A percentile compares a stretch with the other conserved stretches of the same genome.
These are phyloP conservation scores for Podocnemis expansa DNA, from an alignment of 2,113 vertebrate genomes.

Conservation along the genomic window DNA sequence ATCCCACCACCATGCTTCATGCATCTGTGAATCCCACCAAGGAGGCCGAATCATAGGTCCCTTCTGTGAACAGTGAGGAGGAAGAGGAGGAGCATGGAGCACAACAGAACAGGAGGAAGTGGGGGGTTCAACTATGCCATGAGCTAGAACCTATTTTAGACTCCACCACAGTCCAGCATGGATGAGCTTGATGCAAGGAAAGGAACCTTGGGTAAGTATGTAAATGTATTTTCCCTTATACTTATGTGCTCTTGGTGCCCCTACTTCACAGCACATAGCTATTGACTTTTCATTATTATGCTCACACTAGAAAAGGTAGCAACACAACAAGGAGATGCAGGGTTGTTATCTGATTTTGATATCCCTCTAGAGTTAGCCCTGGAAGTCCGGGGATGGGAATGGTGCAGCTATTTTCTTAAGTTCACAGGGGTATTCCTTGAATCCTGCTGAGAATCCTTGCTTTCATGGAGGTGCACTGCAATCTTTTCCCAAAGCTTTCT, in stretches of 20 bases:
- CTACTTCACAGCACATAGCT: background rate
- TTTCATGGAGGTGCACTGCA: background rate
- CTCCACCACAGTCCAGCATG: background rate
- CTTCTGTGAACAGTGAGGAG: background rate
- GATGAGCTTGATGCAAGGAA: background rate
- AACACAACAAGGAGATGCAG: background rate
- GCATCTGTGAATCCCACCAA: background rate
- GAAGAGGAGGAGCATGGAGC: background rate
- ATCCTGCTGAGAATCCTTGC: background rate
- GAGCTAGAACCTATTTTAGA: background rate
- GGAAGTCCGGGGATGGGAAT: no score
- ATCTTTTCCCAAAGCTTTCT: background rate
- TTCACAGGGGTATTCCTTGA: background rate
- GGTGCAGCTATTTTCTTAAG: background rate
- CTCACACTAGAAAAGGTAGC: background rate
- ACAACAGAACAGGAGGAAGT: background rate
- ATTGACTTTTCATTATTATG: background rate
- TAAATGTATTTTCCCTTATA: background rate
- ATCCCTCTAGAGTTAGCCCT: background rate
- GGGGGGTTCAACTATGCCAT: background rate
- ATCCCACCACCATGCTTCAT: background rate
- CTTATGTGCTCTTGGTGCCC: background rate
- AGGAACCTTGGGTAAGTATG: background rate
- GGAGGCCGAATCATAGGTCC: background rate
- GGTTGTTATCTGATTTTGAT: background rate